Evolutionary conservation across 2,797 vertebrate genomes (phyloP), one percentile per base, ranked within the genome.

Genomic region (Onychomys torridus): DNA sequence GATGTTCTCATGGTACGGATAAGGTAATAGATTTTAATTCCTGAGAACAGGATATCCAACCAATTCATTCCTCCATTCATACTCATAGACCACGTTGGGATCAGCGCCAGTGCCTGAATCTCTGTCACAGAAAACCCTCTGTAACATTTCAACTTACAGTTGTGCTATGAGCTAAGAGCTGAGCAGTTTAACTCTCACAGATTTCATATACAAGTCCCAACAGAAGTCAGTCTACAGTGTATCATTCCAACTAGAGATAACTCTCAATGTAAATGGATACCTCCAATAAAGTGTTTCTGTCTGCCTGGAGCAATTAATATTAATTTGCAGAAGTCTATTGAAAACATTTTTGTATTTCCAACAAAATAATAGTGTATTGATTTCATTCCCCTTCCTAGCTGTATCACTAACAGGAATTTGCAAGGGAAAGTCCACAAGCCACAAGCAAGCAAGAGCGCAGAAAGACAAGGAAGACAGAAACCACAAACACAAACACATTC

Each of bases 331-430:
- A 95, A 4, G n/a, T 77, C 34, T 93, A 91, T 61, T 76, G 85
- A 94, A n/a, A 92, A 78, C 12, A 37, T 84, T 78, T 96, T 81
- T 87, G n/a, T 82, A 89, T 57, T 55, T 96, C 88, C 49, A 52
- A 97, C 34, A 96, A 98, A 94, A 59, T 88, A 96, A 94, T 6
- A 89, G 55, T 25, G 49, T 57, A 97, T 29, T 93, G 55, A 97
- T 93, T 97, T 93, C 46, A 97, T 84, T 97, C 79, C 21, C 90
- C 90, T 23, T 96, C 91, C 59, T 93, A n/a, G 40, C 40, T 82
- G 76, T 89, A 69, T 55, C 71, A 95, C 2, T 76, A 94, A 43
- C 40, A 96, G 89, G 10, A 8, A 89, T 84, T 63, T 9, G 57
- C 81, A 17, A 46, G 40, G 34, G 37, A 95, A 98, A 96, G 59